phyloP scores from a whole-genome alignment of 1,140 invertebrate species.

The Ctenoplectra terminalis region DNA sequence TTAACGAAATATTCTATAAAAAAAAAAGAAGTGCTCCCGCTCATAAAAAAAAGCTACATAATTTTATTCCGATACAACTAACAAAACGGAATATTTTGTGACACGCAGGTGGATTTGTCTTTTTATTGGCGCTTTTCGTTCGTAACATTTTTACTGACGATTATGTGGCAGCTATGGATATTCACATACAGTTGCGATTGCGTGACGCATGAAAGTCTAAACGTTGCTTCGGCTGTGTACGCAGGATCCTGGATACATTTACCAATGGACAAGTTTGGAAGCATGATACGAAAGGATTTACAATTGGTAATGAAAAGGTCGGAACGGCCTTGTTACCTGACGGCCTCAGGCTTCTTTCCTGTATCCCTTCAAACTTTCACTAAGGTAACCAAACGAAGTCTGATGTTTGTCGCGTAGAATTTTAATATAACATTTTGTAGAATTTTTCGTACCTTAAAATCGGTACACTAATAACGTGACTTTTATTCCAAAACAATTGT shows the following conservation, averaged over 20 bases:
- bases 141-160: slow-evolving; percentile 6
- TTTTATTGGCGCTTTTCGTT: slow-evolving; percentile 23
- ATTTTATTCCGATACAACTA: too few relatives aligned
- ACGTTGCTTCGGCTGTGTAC: slow-evolving; percentile 46
- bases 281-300: slow-evolving; percentile 31
- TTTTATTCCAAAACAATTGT: too few relatives aligned
- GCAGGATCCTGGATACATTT: slow-evolving; percentile 36
- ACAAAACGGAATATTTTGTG: too few relatives aligned
- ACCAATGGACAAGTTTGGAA: slow-evolving; percentile 20
- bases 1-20: too few relatives aligned
- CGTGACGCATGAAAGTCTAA: slow-evolving; percentile 46
- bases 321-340: slow-evolving; percentile 30
- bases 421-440: too few relatives aligned
- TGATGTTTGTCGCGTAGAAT: too few relatives aligned
- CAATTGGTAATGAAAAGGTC: slow-evolving; percentile 48
- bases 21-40: too few relatives aligned
- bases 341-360: slow-evolving; percentile 53
- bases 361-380: slow-evolving; percentile 58
- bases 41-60: too few relatives aligned
- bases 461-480: too few relatives aligned
- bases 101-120: not conserved
- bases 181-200: slow-evolving; percentile 49
- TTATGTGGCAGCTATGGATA: slow-evolving; percentile 51
- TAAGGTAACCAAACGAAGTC: too few relatives aligned
- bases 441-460: too few relatives aligned